Conservation (phyloP, 2,888 invertebrate species). For the Bellardia bayeri region DNA sequence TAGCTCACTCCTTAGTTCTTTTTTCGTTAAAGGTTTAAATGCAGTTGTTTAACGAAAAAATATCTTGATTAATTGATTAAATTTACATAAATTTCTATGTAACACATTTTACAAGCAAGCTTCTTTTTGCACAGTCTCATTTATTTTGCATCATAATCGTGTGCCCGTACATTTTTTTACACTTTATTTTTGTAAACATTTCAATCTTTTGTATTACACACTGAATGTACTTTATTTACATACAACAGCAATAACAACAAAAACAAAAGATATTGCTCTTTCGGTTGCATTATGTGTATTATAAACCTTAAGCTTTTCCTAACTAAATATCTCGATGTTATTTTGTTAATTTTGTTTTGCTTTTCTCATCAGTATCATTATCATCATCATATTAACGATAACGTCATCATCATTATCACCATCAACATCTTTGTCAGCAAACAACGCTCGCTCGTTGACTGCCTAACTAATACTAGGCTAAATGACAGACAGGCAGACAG, state of each 20-base stretch:
- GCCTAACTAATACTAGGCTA: constrained; percentile 13
- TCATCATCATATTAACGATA: constrained; percentile 52
- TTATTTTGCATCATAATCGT: constrained; percentile 12
- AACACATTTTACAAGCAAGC: constrained; percentile 6
- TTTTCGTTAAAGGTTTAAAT: too few species aligned
- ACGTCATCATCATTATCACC: constrained; percentile 64
- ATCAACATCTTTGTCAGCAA: constrained; percentile 16
- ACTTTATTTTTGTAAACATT: constrained; percentile 25
- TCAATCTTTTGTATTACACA: constrained; percentile 2
- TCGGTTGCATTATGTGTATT: constrained; percentile 45
- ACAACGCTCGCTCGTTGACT: constrained; percentile 35
- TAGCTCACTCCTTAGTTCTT: too few species aligned
- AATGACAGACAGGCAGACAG: constrained; percentile 3
- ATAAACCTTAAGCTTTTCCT: constrained; percentile 62
- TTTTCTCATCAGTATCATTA: constrained; percentile 33
- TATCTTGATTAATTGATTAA: constrained; percentile 30
- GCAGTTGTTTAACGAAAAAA: neutral
- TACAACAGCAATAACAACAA: constrained; percentile 10
- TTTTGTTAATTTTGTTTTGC: constrained; percentile 55
- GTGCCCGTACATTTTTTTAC: neutral
- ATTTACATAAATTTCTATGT: constrained; percentile 10
- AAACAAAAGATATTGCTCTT: constrained; percentile 52
- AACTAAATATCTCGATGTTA: constrained; percentile 42
- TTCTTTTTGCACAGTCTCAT: neutral
- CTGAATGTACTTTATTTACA: constrained; percentile 8